Evolutionary conservation across 2,113 vertebrate genomes (phyloP).

Genomic region (Scomber scombrus): DNA sequence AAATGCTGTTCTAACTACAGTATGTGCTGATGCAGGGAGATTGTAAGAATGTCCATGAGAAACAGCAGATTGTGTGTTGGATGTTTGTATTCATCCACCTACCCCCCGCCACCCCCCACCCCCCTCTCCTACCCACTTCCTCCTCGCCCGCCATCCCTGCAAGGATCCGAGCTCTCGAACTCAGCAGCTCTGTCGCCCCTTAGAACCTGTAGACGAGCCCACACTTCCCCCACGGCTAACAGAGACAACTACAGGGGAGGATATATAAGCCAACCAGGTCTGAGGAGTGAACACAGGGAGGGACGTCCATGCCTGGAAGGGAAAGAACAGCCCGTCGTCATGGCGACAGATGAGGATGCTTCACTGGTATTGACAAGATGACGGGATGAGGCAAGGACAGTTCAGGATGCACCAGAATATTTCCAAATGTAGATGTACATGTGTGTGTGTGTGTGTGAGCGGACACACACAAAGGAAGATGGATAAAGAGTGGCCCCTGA

Average conservation of each 20-base stretch:
- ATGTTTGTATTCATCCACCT: no score
- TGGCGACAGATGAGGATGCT: constrained; percentile 79
- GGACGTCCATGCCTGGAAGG: constrained; percentile 58
- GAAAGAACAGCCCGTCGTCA: constrained; percentile 66
- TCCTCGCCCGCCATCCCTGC: no score
- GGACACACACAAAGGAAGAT: neutral
- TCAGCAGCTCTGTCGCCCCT: constrained; percentile 64
- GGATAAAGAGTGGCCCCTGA: constrained; percentile 7
- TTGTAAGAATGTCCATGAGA: constrained; percentile 30
- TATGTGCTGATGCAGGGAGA: constrained; percentile 37
- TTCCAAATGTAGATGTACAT: constrained; percentile 31
- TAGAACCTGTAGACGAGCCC: constrained; percentile 64
- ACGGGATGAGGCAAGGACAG: constrained; percentile 71
- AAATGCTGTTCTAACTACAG: constrained; percentile 30
- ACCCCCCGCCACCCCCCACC: neutral
- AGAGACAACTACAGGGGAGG: constrained; percentile 57
- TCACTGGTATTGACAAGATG: constrained; percentile 74
- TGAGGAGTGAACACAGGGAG: constrained; percentile 61
- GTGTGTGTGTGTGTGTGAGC: constrained; percentile 17
- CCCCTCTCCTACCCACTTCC: no score
- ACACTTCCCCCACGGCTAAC: constrained; percentile 40
- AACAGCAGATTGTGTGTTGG: constrained; percentile 12
- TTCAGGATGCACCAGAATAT: constrained; percentile 59
- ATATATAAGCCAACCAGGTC: constrained; percentile 65
- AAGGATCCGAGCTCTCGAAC: constrained; percentile 55